These are phyloP conservation scores for Origma solitaria DNA, from an alignment of 2,113 vertebrate genomes.

Conservation along the genomic window DNA sequence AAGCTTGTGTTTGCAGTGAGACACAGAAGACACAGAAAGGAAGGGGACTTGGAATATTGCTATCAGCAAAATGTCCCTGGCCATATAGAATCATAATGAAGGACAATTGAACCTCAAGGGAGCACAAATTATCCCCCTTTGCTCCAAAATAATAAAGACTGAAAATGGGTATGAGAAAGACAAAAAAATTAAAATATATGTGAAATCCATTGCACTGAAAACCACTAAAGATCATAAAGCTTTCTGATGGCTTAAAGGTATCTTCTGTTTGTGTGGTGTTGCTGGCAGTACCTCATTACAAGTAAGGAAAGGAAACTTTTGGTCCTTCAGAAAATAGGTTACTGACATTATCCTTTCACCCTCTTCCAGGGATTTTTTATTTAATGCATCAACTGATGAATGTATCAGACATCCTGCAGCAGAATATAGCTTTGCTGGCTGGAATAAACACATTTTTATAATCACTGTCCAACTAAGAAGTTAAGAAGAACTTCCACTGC, in stretches of 20 bases:
- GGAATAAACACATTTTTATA: not conserved
- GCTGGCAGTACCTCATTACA: not conserved
- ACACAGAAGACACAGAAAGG: not conserved
- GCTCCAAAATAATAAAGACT: not conserved
- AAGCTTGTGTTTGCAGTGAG: not conserved
- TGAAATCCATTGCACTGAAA: not conserved
- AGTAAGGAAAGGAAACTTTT: not conserved
- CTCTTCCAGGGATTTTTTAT: not conserved
- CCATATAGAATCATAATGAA: not conserved
- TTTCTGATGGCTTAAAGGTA: not conserved
- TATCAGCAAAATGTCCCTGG: not conserved
- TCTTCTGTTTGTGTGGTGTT: not conserved
- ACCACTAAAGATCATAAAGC: not conserved
- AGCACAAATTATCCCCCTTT: not conserved
- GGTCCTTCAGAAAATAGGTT: not conserved
- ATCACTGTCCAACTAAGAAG: not conserved
- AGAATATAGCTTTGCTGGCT: not conserved
- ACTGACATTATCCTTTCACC: not conserved
- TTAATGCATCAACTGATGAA: not conserved
- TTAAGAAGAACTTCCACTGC: not conserved
- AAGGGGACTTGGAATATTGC: fast-evolving
- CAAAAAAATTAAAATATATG: not conserved
- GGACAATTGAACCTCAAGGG: not conserved
- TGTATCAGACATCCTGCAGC: not conserved
- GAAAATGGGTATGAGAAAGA: not conserved